Percentiles rank a stretch among this genome's conserved stretches.
These are phyloP conservation scores for Eupithecia pulchellata DNA, from an alignment of 2,888 invertebrate species.

Conservation along the genomic window DNA sequence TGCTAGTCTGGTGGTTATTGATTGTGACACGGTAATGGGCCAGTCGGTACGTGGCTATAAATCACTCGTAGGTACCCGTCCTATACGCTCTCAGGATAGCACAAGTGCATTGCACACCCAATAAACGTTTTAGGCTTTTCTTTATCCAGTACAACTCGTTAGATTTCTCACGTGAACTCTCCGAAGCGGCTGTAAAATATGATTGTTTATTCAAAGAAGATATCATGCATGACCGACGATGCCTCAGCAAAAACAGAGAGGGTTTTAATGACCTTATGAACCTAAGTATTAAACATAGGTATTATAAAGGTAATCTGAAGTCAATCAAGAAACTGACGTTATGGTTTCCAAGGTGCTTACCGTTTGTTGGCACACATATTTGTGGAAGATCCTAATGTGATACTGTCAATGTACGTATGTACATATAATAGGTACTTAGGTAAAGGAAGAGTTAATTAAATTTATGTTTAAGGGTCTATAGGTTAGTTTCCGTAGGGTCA, in stretches of 20 bases:
- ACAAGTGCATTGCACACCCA: conserved; percentile 34
- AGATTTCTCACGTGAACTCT: conserved; percentile 41
- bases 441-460: conserved; percentile 37
- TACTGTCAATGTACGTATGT: conserved; percentile 4
- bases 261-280: conserved; percentile 22
- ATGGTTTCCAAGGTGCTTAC: conserved; percentile 11
- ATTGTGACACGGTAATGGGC: conserved; percentile 76
- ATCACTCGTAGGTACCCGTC: conserved; percentile 54
- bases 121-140: conserved; percentile 39
- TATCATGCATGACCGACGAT: conserved; percentile 39
- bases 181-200: conserved; percentile 40
- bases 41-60: conserved; percentile 66
- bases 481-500: conserved; percentile 47
- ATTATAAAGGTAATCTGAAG: conserved; percentile 6
- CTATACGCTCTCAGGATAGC: conserved; percentile 27
- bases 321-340: not conserved
- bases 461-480: conserved; percentile 42
- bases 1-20: conserved; percentile 67
- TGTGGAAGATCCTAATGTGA: conserved; percentile 8
- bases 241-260: conserved; percentile 34
- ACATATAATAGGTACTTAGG: conserved; percentile 1
- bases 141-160: conserved; percentile 38
- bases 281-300: conserved; percentile 1
- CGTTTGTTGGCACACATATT: conserved; percentile 20
- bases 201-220: conserved; percentile 43